A percentile compares a stretch with the other conserved stretches of the same genome.
Evolutionary conservation across 2,888 invertebrate species (phyloP).

Genomic region (Idaea straminata): DNA sequence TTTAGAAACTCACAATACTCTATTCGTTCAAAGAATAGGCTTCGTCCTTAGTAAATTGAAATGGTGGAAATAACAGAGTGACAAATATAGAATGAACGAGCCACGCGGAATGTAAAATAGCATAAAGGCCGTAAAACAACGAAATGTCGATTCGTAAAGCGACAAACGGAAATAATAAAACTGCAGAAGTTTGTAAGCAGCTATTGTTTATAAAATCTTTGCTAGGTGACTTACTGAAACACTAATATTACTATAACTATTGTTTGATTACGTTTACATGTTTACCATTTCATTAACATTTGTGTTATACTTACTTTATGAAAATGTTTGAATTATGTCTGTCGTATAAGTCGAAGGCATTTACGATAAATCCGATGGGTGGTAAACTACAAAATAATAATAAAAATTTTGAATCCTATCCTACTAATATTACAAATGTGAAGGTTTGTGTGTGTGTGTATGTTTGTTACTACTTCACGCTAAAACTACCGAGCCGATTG

Average conservation of each 20-base stretch:
- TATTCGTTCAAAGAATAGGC: neutral
- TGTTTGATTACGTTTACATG: neutral
- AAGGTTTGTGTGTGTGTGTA: too few species aligned
- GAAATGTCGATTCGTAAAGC: slow-evolving; percentile 42
- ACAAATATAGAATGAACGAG: slow-evolving; percentile 2
- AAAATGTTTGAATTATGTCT: neutral
- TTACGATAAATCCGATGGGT: neutral
- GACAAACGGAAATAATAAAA: slow-evolving; percentile 59
- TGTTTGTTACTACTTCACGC: too few species aligned
- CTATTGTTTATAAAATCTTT: slow-evolving; percentile 43
- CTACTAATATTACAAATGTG: too few species aligned
- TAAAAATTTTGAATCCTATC: too few species aligned
- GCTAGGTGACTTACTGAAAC: neutral
- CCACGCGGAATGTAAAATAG: slow-evolving; percentile 39
- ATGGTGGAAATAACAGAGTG: slow-evolving; percentile 3
- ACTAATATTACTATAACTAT: neutral
- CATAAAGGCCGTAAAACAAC: slow-evolving; percentile 50
- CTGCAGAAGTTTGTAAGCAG: slow-evolving; percentile 46
- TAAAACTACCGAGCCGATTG: too few species aligned
- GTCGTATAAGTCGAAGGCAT: neutral
- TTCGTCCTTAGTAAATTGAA: neutral
- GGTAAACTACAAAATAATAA: too few species aligned
- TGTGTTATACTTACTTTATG: neutral
- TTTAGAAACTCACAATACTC: slow-evolving; percentile 3
- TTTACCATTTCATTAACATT: neutral